These are phyloP conservation scores for Lasioglossum albipes DNA, from an alignment of 1,140 invertebrate species.

Conservation along the genomic window DNA sequence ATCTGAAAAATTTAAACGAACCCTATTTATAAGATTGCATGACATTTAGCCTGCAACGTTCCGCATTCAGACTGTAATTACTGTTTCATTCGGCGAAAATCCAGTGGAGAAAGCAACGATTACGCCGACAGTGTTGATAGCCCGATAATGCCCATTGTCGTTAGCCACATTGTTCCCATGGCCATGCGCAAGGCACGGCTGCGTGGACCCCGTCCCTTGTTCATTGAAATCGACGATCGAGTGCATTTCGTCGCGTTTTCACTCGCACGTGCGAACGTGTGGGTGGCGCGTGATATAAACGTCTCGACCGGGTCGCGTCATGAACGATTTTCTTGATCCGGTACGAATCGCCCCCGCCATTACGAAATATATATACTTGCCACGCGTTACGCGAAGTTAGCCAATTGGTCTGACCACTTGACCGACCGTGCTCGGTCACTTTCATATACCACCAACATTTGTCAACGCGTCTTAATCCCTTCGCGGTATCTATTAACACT, in stretches of 20 bases:
- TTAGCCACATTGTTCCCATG: constrained; percentile 64
- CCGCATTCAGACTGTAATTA: constrained; percentile 5
- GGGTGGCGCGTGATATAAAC: constrained; percentile 72
- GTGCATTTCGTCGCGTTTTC: constrained; percentile 56
- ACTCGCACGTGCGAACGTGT: constrained; percentile 59
- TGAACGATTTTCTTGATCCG: constrained; percentile 53
- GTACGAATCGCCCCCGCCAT: constrained; percentile 51
- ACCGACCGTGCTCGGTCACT: too few relatives aligned
- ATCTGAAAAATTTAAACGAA: too few relatives aligned
- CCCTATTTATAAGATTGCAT: not conserved
- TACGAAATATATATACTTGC: constrained; percentile 62
- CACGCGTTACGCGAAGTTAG: not conserved
- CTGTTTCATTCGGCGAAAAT: constrained; percentile 1
- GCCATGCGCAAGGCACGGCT: constrained; percentile 25
- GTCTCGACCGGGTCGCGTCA: constrained; percentile 63
- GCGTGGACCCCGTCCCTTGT: constrained; percentile 25
- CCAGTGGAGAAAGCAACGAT: constrained; percentile 37
- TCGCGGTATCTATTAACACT: not conserved
- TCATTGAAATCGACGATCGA: constrained; percentile 38
- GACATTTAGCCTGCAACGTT: not conserved
- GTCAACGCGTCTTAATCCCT: not conserved
- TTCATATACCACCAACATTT: not conserved
- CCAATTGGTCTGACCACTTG: constrained; percentile 9
- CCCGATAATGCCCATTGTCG: constrained; percentile 51
- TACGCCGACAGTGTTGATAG: constrained; percentile 21